These are phyloP conservation scores for Diabrotica virgifera DNA, from an alignment of 1,140 invertebrate species.

Conservation along the genomic window DNA sequence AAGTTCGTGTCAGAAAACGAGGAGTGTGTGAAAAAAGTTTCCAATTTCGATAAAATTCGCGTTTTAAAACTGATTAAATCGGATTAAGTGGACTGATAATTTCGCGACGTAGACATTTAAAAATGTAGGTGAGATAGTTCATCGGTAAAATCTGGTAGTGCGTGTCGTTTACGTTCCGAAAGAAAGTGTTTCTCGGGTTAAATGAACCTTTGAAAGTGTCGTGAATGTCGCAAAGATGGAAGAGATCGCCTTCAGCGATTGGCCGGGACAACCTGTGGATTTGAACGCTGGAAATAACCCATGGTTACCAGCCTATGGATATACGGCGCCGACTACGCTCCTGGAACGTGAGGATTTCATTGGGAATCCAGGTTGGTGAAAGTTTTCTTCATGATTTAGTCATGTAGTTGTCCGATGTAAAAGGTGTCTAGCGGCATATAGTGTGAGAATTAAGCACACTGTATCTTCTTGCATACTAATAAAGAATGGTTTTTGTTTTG, in stretches of 20 bases:
- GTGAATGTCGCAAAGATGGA: slow-evolving; percentile 52
- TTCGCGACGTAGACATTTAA: not conserved
- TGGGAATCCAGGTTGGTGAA: slow-evolving; percentile 53
- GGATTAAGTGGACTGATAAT: not conserved
- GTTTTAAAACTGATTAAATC: not conserved
- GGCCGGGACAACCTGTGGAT: slow-evolving; percentile 56
- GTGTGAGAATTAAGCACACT: too few relatives aligned
- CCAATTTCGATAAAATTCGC: slow-evolving; percentile 2
- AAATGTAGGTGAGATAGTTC: too few relatives aligned
- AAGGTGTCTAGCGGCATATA: too few relatives aligned
- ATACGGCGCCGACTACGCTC: slow-evolving; percentile 54
- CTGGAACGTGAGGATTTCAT: slow-evolving; percentile 60
- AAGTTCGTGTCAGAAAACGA: slow-evolving; percentile 1
- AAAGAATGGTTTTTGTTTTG: too few relatives aligned
- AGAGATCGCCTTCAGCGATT: slow-evolving; percentile 61
- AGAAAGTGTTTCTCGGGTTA: slow-evolving; percentile 10
- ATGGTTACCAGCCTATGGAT: slow-evolving; percentile 66
- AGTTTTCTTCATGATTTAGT: not conserved
- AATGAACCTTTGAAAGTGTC: slow-evolving; percentile 18
- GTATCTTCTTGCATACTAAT: too few relatives aligned
- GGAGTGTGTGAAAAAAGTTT: slow-evolving; percentile 11
- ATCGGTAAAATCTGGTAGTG: not conserved
- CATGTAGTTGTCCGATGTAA: too few relatives aligned
- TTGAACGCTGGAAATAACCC: slow-evolving; percentile 54
- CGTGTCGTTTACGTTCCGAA: not conserved